These are phyloP conservation scores for Varanus komodoensis DNA, from an alignment of 2,113 vertebrate genomes.

Conservation along the genomic window DNA sequence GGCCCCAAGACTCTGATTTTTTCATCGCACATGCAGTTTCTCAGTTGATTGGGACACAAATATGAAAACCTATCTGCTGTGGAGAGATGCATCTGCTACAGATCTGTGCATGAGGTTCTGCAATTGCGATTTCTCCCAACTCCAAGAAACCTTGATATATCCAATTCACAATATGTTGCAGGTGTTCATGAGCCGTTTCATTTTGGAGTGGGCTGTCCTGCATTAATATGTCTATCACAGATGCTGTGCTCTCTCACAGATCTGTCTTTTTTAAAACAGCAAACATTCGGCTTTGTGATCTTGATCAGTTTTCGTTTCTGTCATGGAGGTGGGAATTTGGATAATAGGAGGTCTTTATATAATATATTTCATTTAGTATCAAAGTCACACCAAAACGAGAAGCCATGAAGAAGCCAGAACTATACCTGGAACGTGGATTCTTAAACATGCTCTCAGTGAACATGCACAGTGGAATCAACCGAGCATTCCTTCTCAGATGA, in stretches of 20 bases:
- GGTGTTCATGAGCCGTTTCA: background rate
- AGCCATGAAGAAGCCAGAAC: background rate
- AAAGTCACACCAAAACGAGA: too few species aligned
- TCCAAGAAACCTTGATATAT: background rate
- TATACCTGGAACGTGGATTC: background rate
- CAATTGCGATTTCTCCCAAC: background rate
- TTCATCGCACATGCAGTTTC: background rate
- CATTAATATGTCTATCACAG: background rate
- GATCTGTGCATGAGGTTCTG: background rate
- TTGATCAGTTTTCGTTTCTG: background rate
- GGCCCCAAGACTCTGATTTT: background rate
- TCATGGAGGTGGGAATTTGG: background rate
- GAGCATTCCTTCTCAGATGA: background rate
- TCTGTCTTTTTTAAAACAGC: background rate
- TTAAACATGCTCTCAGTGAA: background rate
- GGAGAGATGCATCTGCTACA: background rate
- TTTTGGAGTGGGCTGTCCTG: background rate
- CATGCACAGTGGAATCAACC: background rate
- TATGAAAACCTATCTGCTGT: background rate
- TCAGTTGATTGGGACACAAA: background rate
- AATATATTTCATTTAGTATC: background rate
- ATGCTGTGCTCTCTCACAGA: background rate
- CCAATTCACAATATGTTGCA: background rate
- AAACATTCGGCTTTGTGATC: background rate
- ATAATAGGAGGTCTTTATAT: background rate